A percentile compares a stretch with the other conserved stretches of the same genome.
Conservation (phyloP, 35 echinoderm and acorn worm species). For the Strongylocentrotus purpuratus region DNA sequence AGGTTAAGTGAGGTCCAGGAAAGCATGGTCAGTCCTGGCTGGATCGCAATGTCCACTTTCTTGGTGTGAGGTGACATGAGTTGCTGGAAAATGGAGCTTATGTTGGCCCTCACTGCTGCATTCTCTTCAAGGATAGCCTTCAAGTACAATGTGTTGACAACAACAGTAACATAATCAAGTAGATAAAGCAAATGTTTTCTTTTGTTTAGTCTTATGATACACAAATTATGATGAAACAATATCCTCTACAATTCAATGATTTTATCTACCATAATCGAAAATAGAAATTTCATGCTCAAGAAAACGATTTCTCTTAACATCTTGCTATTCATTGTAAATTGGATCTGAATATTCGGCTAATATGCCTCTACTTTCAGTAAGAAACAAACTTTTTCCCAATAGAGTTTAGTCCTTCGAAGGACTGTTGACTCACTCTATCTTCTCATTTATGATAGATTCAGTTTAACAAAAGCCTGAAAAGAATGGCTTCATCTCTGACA, state of each 20-base stretch:
- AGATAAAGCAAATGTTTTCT: too few relatives aligned
- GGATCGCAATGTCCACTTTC: constrained; percentile 90
- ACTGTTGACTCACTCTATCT: background rate
- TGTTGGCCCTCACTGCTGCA: constrained; percentile 56
- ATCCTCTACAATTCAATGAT: background rate
- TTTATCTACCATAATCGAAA: background rate
- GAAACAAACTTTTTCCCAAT: background rate
- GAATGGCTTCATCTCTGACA: background rate
- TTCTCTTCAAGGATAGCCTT: constrained; percentile 65
- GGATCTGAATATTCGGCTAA: background rate
- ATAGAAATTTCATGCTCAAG: background rate
- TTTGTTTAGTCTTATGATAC: too few relatives aligned
- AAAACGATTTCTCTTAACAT: background rate
- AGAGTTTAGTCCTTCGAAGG: background rate
- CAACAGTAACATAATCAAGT: background rate
- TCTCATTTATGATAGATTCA: background rate
- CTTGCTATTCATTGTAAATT: background rate
- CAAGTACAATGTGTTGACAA: background rate
- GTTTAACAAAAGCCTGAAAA: background rate
- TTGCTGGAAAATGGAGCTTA: constrained; percentile 79
- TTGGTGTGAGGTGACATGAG: constrained; percentile 83
- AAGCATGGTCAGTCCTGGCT: constrained; percentile 90
- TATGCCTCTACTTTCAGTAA: background rate
- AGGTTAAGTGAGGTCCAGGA: constrained; percentile 97
- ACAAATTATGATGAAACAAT: background rate